phyloP scores from a whole-genome alignment of 2,113 vertebrate genomes.

The Raphicerus campestris region DNA sequence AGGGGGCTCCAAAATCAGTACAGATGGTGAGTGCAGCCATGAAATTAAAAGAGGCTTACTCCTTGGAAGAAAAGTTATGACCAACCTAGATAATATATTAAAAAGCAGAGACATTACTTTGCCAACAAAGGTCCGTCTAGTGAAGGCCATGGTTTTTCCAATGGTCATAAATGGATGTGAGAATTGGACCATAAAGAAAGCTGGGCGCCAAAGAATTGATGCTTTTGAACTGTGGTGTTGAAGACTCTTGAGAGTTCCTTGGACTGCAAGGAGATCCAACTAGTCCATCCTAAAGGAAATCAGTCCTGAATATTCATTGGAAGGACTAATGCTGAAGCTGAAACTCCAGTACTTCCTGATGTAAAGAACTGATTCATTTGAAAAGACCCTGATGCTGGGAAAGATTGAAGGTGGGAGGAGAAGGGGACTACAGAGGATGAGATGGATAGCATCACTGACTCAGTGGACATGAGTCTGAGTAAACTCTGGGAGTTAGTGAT shows the following conservation, averaged over 20 bases:
- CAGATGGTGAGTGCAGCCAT: not conserved
- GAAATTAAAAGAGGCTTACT: not conserved
- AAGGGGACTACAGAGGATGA: not conserved
- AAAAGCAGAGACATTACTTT: not conserved
- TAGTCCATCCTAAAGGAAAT: not conserved
- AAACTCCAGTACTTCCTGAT: not conserved
- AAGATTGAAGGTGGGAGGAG: not conserved
- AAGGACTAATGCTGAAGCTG: not conserved
- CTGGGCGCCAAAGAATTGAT: accelerated
- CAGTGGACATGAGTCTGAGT: not conserved
- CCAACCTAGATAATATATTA: not conserved
- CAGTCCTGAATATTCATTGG: not conserved
- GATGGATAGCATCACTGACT: not conserved
- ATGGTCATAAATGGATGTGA: not conserved
- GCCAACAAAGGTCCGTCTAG: not conserved
- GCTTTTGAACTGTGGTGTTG: not conserved
- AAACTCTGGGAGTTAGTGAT: not conserved
- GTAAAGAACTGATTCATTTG: not conserved
- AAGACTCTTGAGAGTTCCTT: not conserved
- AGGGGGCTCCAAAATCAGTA: not conserved
- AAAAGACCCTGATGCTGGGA: too few species aligned
- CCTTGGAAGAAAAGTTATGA: not conserved
- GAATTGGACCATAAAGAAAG: not conserved
- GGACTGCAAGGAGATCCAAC: not conserved
- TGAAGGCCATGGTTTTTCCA: not conserved